Evolutionary conservation across 2,113 vertebrate genomes (phyloP).

Genomic region (Charadrius vociferus): DNA sequence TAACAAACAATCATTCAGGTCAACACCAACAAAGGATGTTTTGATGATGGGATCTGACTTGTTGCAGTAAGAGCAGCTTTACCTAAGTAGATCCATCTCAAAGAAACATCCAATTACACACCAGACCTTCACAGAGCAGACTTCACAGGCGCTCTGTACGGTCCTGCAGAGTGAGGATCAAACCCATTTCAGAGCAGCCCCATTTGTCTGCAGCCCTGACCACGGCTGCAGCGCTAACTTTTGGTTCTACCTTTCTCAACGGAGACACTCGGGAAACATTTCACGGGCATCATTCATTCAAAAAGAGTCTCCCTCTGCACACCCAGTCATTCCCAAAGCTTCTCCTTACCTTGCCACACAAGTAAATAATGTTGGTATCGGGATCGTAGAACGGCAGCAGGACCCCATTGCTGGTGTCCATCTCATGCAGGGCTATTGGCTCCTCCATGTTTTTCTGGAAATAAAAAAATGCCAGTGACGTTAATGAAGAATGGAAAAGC

Average conservation of each 20-base stretch:
- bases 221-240: rapidly evolving
- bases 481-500: not conserved
- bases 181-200: not conserved
- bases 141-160: not conserved
- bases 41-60: not conserved
- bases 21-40: not conserved
- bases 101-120: not conserved
- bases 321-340: not conserved
- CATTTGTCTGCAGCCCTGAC: not conserved
- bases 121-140: not conserved
- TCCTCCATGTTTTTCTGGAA: constrained; percentile 91
- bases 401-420: constrained; percentile 97
- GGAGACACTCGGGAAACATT: not conserved
- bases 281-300: not conserved
- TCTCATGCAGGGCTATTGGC: constrained; percentile 89
- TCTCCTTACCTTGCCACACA: constrained; percentile 90
- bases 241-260: not conserved
- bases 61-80: not conserved
- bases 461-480: not conserved
- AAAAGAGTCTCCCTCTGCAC: not conserved
- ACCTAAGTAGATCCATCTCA: not conserved
- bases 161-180: not conserved
- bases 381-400: constrained; percentile 95
- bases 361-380: constrained; percentile 92
- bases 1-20: rapidly evolving